Evolutionary conservation across 2,888 invertebrate species (phyloP).

Genomic region (Drosophila eohydei): DNA sequence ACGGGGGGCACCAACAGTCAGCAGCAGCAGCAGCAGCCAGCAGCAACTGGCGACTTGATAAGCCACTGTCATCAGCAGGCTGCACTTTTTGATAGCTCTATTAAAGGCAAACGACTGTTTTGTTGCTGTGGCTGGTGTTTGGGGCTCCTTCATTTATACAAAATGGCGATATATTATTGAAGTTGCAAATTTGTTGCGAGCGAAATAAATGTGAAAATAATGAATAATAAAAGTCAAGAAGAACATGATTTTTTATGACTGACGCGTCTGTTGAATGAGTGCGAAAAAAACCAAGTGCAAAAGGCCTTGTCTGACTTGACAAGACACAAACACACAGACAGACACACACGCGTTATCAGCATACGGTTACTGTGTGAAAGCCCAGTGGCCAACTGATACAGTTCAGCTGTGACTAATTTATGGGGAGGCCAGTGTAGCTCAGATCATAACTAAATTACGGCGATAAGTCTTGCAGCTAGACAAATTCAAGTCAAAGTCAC

Average conservation of each 20-base stretch:
- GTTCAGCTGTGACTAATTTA: slow-evolving; percentile 68
- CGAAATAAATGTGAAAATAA: slow-evolving; percentile 82
- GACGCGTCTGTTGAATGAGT: slow-evolving; percentile 46
- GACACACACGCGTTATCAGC: slow-evolving; percentile 53
- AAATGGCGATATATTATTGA: slow-evolving; percentile 55
- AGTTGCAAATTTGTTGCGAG: slow-evolving; percentile 47
- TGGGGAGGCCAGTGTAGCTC: slow-evolving; percentile 62
- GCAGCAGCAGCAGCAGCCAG: slow-evolving; percentile 27
- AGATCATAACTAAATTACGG: slow-evolving; percentile 71
- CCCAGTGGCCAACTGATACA: slow-evolving; percentile 32
- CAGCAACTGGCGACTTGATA: slow-evolving; percentile 61
- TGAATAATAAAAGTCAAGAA: slow-evolving; percentile 84
- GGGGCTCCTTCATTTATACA: slow-evolving; percentile 14
- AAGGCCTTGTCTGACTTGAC: slow-evolving; percentile 38
- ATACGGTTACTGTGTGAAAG: slow-evolving; percentile 40
- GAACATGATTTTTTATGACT: slow-evolving; percentile 81
- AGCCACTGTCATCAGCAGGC: slow-evolving; percentile 66
- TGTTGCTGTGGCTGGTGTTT: slow-evolving; percentile 1
- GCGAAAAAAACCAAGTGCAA: slow-evolving; percentile 28
- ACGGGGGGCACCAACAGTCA: slow-evolving; percentile 49
- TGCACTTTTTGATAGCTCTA: slow-evolving; percentile 73
- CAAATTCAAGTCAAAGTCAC: slow-evolving; percentile 69
- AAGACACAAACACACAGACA: slow-evolving; percentile 11
- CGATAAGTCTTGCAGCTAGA: slow-evolving; percentile 66
- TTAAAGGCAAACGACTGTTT: slow-evolving; percentile 47